Evolutionary conservation across 2,113 vertebrate species (phyloP).

Genomic region (Andinoacara biseriatus): DNA sequence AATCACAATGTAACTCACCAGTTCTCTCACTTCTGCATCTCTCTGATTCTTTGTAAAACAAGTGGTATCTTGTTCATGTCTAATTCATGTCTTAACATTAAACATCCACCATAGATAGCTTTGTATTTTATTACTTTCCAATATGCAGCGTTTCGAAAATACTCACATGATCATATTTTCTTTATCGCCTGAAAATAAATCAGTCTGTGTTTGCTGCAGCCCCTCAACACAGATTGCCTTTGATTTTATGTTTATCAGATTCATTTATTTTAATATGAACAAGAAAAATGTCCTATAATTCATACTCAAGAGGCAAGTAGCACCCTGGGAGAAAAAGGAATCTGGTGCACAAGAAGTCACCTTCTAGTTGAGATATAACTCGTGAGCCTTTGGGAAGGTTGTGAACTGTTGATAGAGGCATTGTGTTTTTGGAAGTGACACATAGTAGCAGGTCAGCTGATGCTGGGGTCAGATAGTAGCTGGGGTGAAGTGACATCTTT

Average conservation of each 20-base stretch:
- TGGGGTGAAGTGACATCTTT: slow-evolving; percentile 25
- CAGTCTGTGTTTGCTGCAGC: background rate
- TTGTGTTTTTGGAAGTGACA: slow-evolving; percentile 22
- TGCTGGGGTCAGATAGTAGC: slow-evolving; percentile 16
- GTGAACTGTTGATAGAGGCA: background rate
- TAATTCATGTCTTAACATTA: slow-evolving; percentile 29
- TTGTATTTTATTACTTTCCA: background rate
- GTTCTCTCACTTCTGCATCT: slow-evolving; percentile 16
- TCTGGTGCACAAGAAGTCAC: background rate
- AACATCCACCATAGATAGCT: background rate
- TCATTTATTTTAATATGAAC: background rate
- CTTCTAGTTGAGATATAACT: background rate
- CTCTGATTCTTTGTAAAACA: background rate
- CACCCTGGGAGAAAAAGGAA: background rate
- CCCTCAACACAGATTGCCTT: background rate
- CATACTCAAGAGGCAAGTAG: background rate
- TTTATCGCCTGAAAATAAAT: background rate
- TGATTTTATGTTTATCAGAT: background rate
- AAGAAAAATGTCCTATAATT: background rate
- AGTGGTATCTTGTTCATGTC: background rate
- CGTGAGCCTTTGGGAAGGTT: background rate
- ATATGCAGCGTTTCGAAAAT: slow-evolving; percentile 5
- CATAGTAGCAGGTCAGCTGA: slow-evolving; percentile 34
- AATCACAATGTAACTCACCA: slow-evolving; percentile 33
- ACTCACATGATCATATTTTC: background rate